These are phyloP conservation scores for Drosophila azteca DNA, from an alignment of 1,140 invertebrate genomes.

Conservation along the genomic window DNA sequence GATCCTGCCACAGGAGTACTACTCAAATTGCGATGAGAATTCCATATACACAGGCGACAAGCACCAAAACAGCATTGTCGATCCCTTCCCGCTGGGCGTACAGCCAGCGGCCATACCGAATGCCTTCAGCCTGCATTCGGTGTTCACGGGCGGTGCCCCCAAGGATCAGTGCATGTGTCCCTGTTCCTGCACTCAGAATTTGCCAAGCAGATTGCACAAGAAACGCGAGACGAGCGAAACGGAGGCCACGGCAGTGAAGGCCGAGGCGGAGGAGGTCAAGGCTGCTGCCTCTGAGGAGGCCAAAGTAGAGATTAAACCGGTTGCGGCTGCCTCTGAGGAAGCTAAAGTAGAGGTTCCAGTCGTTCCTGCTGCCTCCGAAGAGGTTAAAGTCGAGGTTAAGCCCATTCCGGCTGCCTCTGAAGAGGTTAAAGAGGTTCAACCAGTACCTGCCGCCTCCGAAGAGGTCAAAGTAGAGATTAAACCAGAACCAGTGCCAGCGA, in stretches of 20 bases:
- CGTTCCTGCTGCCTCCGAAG: no score
- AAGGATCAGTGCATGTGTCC: slow-evolving; percentile 83
- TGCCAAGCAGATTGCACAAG: slow-evolving; percentile 64
- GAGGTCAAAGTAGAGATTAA: slow-evolving; percentile 1
- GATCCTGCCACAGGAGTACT: slow-evolving; percentile 85
- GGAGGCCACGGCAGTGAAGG: slow-evolving; percentile 25
- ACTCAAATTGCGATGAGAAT: slow-evolving; percentile 69
- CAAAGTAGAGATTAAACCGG: background rate
- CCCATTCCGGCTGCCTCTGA: background rate
- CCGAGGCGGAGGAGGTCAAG: slow-evolving; percentile 23
- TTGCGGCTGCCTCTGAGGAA: no score
- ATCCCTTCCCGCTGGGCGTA: slow-evolving; percentile 76
- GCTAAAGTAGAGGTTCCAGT: background rate
- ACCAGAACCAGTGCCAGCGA: no score
- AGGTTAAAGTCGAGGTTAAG: no score
- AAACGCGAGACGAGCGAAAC: slow-evolving; percentile 71
- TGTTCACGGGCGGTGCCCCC: slow-evolving; percentile 67
- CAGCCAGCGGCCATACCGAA: slow-evolving; percentile 65
- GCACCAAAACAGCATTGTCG: slow-evolving; percentile 52
- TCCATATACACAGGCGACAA: slow-evolving; percentile 52
- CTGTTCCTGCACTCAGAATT: slow-evolving; percentile 80
- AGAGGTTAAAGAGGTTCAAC: background rate
- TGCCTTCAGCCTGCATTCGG: slow-evolving; percentile 70
- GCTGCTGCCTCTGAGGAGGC: slow-evolving; percentile 17
- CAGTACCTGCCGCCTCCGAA: background rate